These are phyloP conservation scores for Heliconius hortense DNA, from an alignment of 2,888 invertebrate genomes.

Conservation along the genomic window DNA sequence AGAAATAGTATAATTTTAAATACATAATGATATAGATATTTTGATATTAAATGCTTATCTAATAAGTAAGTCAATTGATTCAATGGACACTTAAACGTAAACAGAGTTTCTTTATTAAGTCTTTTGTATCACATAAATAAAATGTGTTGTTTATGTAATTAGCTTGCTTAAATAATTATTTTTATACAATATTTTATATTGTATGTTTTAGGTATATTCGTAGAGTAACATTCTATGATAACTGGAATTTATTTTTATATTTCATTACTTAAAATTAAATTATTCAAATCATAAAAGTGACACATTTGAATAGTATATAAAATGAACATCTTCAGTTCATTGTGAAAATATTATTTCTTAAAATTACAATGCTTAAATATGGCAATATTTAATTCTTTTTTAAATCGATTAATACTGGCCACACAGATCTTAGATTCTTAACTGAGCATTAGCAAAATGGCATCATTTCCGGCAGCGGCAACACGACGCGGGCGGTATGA, in stretches of 20 bases:
- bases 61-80: neutral
- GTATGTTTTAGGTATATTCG: neutral
- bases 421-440: slow-evolving; percentile 6
- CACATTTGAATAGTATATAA: neutral
- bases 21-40: neutral
- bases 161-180: no score
- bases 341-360: neutral
- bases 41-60: neutral
- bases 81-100: neutral
- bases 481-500: slow-evolving; percentile 63
- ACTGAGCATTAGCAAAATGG: slow-evolving; percentile 57
- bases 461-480: slow-evolving; percentile 66
- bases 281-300: neutral
- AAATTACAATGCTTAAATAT: neutral
- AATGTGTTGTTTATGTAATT: neutral
- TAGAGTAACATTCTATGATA: neutral
- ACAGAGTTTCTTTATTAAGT: neutral
- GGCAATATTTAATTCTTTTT: slow-evolving; percentile 5
- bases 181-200: neutral
- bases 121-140: neutral
- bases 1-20: slow-evolving; percentile 1
- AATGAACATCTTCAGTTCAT: neutral
- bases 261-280: neutral
- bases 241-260: neutral
- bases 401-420: neutral